These are phyloP conservation scores for Fregata magnificens DNA, from an alignment of 2,113 vertebrate genomes.

Conservation along the genomic window DNA sequence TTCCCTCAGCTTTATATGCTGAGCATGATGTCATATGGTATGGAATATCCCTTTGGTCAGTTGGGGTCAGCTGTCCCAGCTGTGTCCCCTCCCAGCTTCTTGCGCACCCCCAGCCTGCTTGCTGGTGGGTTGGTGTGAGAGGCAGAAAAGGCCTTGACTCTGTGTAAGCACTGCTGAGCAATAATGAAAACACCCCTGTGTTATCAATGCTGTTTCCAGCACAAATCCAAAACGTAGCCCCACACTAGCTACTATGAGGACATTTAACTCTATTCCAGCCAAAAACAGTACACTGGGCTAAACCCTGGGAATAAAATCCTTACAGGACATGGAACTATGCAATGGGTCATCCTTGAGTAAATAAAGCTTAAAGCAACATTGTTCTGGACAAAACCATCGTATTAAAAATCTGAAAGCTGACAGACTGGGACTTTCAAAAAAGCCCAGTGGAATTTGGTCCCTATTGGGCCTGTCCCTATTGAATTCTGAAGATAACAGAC, in stretches of 20 bases:
- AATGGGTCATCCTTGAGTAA: background rate
- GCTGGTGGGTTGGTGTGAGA: background rate
- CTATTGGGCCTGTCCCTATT: background rate
- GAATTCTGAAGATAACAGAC: background rate
- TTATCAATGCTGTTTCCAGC: background rate
- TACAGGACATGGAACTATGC: background rate
- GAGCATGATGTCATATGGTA: too few relatives aligned
- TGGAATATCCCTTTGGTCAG: background rate
- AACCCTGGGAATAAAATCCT: background rate
- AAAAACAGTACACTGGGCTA: background rate
- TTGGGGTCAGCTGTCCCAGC: background rate
- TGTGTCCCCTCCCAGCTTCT: rapidly evolving
- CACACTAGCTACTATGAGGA: background rate
- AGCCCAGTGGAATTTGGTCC: background rate
- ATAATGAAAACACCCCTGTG: background rate
- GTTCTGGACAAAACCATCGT: background rate
- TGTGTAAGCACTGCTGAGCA: background rate
- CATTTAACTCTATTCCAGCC: background rate
- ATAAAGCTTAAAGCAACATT: background rate
- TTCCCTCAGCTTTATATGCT: background rate
- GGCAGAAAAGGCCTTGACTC: background rate
- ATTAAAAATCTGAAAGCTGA: background rate
- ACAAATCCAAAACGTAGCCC: background rate
- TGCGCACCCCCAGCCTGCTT: background rate
- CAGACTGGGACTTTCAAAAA: background rate